phyloP scores from a whole-genome alignment of 2,888 invertebrate species.

The Himalopsyche tibetana region DNA sequence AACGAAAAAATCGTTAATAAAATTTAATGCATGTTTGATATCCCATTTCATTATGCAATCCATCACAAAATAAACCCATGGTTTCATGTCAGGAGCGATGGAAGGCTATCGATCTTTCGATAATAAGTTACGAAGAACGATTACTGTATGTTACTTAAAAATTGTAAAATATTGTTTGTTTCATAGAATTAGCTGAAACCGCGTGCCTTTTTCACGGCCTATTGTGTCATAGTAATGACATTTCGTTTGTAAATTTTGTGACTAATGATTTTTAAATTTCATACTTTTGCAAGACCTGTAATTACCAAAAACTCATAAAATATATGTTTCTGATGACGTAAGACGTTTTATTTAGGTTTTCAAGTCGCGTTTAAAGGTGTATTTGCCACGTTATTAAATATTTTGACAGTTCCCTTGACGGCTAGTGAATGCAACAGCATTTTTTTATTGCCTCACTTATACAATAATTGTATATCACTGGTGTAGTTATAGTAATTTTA shows the following conservation, averaged over 20 bases:
- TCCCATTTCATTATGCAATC: too few relatives aligned
- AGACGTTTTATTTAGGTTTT: neutral
- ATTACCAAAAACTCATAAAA: neutral
- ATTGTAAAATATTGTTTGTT: too few relatives aligned
- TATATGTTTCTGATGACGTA: neutral
- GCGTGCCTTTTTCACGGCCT: neutral
- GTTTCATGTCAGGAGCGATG: too few relatives aligned
- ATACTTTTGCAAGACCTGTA: too few relatives aligned
- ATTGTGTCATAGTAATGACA: constrained; percentile 11
- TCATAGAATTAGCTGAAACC: neutral
- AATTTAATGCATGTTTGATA: too few relatives aligned
- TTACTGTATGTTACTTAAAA: too few relatives aligned
- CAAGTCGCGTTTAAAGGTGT: neutral
- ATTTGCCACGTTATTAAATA: neutral
- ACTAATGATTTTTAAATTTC: neutral
- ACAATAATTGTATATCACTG: too few relatives aligned
- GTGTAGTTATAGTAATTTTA: neutral
- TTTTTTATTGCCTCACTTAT: neutral
- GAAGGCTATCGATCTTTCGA: too few relatives aligned
- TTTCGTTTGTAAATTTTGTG: neutral
- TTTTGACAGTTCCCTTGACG: constrained; percentile 39
- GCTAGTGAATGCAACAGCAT: constrained; percentile 29
- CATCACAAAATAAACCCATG: too few relatives aligned
- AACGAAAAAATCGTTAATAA: too few relatives aligned
- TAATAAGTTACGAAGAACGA: too few relatives aligned